Percentiles rank a stretch among this genome's conserved stretches.
Evolutionary conservation across 2,888 invertebrate genomes (phyloP).

Genomic region (Lasioglossum figueresi): DNA sequence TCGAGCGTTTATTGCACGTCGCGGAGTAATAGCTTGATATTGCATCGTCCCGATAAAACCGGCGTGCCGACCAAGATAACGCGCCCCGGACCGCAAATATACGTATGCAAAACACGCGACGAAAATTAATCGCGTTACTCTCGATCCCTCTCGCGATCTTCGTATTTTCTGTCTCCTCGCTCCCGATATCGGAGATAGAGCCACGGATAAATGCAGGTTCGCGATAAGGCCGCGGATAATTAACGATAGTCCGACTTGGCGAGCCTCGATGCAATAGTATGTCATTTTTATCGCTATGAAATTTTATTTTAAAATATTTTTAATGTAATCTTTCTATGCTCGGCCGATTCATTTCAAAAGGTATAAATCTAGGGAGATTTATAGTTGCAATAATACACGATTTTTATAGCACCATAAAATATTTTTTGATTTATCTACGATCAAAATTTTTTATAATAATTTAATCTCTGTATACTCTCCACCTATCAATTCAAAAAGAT

Average conservation of each 20-base stretch:
- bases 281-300: neutral
- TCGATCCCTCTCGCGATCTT: neutral
- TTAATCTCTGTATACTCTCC: too few species aligned
- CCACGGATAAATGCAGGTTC: neutral
- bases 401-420: neutral
- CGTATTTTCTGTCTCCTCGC: neutral
- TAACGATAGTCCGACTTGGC: neutral
- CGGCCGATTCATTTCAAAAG: too few species aligned
- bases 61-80: constrained; percentile 31
- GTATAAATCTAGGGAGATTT: too few species aligned
- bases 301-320: neutral
- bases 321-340: too few species aligned
- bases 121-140: constrained; percentile 43
- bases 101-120: constrained; percentile 23
- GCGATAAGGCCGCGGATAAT: neutral
- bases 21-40: constrained; percentile 47
- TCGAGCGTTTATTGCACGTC: constrained; percentile 50
- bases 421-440: too few species aligned
- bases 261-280: neutral
- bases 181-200: neutral
- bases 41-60: constrained; percentile 45
- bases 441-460: too few species aligned
- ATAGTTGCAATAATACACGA: neutral
- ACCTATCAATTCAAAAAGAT: too few species aligned
- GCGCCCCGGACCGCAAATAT: neutral